A percentile compares a stretch with the other conserved stretches of the same genome.
Conservation (phyloP, 2,113 vertebrate genomes). For the Ammodytes dubius region DNA sequence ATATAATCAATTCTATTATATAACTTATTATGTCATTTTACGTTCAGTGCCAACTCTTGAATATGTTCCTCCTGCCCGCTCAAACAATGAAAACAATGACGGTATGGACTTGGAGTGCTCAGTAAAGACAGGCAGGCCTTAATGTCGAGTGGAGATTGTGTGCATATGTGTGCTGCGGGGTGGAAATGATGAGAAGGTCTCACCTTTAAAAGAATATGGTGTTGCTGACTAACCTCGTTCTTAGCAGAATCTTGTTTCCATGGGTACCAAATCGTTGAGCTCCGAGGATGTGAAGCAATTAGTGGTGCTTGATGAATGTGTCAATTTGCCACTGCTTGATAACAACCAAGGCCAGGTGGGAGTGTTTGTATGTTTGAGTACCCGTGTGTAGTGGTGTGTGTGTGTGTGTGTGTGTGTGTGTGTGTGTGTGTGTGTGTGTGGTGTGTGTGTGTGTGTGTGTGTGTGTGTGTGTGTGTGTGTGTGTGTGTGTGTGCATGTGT, state of each 20-base stretch:
- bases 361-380: constrained; percentile 36
- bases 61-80: neutral
- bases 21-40: constrained; percentile 17
- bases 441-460: neutral
- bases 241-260: constrained; percentile 81
- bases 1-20: neutral
- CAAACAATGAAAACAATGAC: neutral
- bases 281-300: constrained; percentile 82
- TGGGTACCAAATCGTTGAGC: constrained; percentile 80
- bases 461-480: too few relatives aligned
- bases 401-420: neutral
- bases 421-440: neutral
- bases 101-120: neutral
- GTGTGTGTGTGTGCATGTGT: neutral
- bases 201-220: constrained; percentile 64
- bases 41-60: constrained; percentile 2
- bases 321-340: constrained; percentile 78
- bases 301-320: constrained; percentile 81
- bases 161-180: constrained; percentile 26
- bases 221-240: constrained; percentile 67
- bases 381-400: constrained; percentile 4
- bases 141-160: constrained; percentile 12
- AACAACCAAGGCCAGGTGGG: constrained; percentile 73
- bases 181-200: constrained; percentile 45
- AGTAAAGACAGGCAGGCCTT: neutral